A percentile compares a stretch with the other conserved stretches of the same genome.
Conservation (phyloP, 1,140 invertebrate genomes). For the Aphelenchoides fujianensis region DNA sequence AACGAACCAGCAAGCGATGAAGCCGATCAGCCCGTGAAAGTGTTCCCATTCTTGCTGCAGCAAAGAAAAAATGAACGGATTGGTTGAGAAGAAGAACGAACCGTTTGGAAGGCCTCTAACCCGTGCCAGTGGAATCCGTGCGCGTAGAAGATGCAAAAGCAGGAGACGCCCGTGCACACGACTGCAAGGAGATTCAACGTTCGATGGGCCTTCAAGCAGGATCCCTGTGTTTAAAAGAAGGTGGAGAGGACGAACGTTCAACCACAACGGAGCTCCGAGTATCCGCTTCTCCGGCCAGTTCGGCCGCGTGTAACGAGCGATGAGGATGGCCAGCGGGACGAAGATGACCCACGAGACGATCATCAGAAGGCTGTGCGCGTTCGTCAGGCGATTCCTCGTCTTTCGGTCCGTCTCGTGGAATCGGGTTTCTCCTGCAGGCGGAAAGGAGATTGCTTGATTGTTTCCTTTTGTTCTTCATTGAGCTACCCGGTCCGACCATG, state of each 20-base stretch:
- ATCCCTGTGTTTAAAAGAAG: background rate
- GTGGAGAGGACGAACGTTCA: background rate
- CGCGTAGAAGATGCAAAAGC: slow-evolving; percentile 8
- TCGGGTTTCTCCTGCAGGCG: background rate
- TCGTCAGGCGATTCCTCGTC: background rate
- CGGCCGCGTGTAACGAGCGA: slow-evolving; percentile 4
- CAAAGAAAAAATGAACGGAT: background rate
- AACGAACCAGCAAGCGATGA: slow-evolving; percentile 5
- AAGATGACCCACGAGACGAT: slow-evolving; percentile 7
- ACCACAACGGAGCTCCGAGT: background rate
- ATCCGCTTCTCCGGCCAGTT: background rate
- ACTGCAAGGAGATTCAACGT: background rate
- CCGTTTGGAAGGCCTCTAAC: background rate
- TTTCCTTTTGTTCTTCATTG: no score
- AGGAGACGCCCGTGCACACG: background rate
- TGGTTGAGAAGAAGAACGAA: no score
- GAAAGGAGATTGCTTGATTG: no score
- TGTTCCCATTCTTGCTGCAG: slow-evolving; percentile 6
- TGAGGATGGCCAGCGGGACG: background rate
- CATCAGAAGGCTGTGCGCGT: slow-evolving; percentile 7
- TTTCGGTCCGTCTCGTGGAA: background rate
- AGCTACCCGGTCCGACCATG: background rate
- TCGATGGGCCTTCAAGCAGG: background rate
- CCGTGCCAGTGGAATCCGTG: slow-evolving; percentile 9
- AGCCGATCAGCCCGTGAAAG: background rate